Conservation (phyloP, 2,888 invertebrate genomes). For the Lasioglossum marginatum region DNA sequence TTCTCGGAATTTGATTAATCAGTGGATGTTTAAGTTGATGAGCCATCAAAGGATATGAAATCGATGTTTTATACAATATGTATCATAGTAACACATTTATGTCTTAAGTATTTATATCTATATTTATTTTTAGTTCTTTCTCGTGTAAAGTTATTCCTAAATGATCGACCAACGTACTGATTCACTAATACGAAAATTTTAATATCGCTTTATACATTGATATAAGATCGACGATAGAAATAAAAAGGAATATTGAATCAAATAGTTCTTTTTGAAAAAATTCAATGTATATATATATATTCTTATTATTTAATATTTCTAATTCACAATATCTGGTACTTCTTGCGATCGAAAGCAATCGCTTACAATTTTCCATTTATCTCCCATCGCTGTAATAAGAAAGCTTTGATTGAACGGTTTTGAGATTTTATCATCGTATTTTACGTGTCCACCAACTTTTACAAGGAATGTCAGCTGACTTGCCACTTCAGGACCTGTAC, state of each 20-base stretch:
- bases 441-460: conserved; percentile 93
- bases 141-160: conserved; percentile 78
- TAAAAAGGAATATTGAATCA: conserved; percentile 77
- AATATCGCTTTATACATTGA: conserved; percentile 84
- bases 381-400: conserved; percentile 93
- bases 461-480: conserved; percentile 93
- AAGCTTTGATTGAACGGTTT: conserved; percentile 94
- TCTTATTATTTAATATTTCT: conserved; percentile 34
- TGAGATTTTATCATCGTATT: conserved; percentile 87
- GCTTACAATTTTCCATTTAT: conserved; percentile 97
- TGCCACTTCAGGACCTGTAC: conserved; percentile 89
- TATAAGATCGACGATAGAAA: conserved; percentile 81
- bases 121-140: conserved; percentile 82
- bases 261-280: conserved; percentile 24
- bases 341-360: conserved; percentile 94
- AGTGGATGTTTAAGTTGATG: conserved; percentile 65
- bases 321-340: conserved; percentile 68
- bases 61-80: conserved; percentile 81
- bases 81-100: conserved; percentile 83
- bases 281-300: conserved; percentile 17
- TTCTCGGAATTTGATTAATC: conserved; percentile 64
- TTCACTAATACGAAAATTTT: conserved; percentile 81
- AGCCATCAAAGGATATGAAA: conserved; percentile 62
- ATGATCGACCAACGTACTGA: conserved; percentile 82
- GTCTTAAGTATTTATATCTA: conserved; percentile 83